Evolutionary conservation across 1,140 invertebrate species (phyloP).

Genomic region (Drosophila auraria): DNA sequence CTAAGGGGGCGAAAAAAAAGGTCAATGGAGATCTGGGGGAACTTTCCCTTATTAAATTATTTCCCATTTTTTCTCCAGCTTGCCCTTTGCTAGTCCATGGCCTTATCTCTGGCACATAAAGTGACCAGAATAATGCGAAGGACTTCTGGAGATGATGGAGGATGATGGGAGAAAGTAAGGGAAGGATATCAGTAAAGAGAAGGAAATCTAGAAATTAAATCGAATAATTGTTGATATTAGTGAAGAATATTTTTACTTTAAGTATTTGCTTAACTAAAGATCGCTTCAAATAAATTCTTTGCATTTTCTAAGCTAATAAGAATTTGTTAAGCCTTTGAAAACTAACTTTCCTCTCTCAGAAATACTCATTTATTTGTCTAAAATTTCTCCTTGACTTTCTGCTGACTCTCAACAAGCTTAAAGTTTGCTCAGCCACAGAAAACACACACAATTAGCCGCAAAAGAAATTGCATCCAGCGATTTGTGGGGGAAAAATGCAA

Average conservation of each 20-base stretch:
- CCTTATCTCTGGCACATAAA: constrained; percentile 64
- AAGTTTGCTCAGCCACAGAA: constrained; percentile 48
- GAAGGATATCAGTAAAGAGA: too few relatives aligned
- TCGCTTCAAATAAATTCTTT: background rate
- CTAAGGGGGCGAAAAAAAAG: constrained; percentile 41
- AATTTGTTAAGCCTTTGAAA: background rate
- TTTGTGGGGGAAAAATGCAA: constrained; percentile 68
- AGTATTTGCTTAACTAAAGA: background rate
- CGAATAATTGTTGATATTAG: background rate
- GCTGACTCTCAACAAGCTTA: constrained; percentile 39
- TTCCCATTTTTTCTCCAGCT: constrained; percentile 41
- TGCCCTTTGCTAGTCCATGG: constrained; percentile 9
- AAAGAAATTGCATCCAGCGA: constrained; percentile 51
- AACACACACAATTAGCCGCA: constrained; percentile 42
- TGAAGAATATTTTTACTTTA: background rate
- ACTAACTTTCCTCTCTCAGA: background rate
- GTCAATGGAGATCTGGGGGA: constrained; percentile 58
- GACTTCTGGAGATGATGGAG: constrained; percentile 10
- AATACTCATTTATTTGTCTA: background rate
- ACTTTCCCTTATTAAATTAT: constrained; percentile 76
- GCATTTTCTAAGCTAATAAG: background rate
- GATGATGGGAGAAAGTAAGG: background rate
- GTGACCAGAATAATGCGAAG: constrained; percentile 46
- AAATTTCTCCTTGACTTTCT: constrained; percentile 28
- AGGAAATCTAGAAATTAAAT: background rate